A percentile compares a stretch with the other conserved stretches of the same genome.
These are phyloP conservation scores for Colaptes auratus DNA, from an alignment of 2,113 vertebrate species.

Conservation along the genomic window DNA sequence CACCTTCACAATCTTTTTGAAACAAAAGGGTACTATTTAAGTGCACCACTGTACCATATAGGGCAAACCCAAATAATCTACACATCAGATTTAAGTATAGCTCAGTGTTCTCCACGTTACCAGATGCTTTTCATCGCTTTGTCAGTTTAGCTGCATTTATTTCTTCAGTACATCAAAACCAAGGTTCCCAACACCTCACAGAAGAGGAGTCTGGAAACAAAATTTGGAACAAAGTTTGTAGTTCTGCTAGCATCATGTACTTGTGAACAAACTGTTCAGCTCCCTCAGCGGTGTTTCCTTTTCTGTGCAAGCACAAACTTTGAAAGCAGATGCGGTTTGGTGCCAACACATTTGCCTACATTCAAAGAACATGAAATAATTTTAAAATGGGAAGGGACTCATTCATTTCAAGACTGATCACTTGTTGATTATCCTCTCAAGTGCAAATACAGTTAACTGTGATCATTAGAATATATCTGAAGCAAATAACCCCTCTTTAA, in stretches of 20 bases:
- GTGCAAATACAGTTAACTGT: neutral
- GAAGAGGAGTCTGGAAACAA: neutral
- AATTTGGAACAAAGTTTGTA: neutral
- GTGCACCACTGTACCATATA: neutral
- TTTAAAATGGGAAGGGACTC: neutral
- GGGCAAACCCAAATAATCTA: neutral
- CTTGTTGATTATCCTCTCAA: neutral
- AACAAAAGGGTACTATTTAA: neutral
- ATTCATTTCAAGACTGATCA: neutral
- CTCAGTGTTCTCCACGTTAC: neutral
- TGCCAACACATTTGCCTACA: neutral
- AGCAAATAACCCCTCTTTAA: neutral
- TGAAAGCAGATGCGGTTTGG: fast-evolving
- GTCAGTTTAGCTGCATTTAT: neutral
- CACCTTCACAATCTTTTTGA: neutral
- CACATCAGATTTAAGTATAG: neutral
- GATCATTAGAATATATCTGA: neutral
- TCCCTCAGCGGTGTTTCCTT: neutral
- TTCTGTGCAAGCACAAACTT: neutral
- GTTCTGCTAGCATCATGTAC: neutral
- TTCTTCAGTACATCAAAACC: neutral
- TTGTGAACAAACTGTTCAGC: neutral
- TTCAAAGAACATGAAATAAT: neutral
- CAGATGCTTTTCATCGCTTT: neutral
- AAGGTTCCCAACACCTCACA: neutral